These are phyloP conservation scores for Osedax fenrisi DNA, from an alignment of 2,888 invertebrate species.

Conservation along the genomic window DNA sequence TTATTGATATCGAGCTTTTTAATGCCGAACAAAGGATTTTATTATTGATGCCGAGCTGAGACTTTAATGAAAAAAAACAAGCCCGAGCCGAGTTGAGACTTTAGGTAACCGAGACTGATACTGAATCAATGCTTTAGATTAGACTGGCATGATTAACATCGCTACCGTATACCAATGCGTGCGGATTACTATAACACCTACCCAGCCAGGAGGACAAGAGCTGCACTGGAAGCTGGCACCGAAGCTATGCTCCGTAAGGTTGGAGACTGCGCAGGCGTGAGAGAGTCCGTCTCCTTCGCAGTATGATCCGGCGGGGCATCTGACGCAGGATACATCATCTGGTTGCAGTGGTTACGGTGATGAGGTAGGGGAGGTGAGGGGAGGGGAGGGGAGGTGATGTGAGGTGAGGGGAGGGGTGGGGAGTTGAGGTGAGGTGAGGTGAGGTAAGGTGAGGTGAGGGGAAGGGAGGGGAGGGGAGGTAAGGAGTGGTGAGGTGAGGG, in stretches of 20 bases:
- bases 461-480: background rate
- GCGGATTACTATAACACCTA: too few relatives aligned
- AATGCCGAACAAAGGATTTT: too few relatives aligned
- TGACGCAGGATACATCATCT: slow-evolving; percentile 41
- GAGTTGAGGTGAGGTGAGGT: background rate
- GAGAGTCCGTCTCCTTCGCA: slow-evolving; percentile 40
- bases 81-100: too few relatives aligned
- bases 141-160: too few relatives aligned
- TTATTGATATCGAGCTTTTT: too few relatives aligned
- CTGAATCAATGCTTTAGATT: too few relatives aligned
- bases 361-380: background rate
- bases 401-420: background rate
- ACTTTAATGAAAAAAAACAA: too few relatives aligned
- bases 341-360: background rate
- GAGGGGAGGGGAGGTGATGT: background rate
- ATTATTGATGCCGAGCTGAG: too few relatives aligned
- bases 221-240: slow-evolving; percentile 39
- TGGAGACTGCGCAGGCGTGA: slow-evolving; percentile 39
- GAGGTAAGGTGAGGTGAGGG: background rate
- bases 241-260: slow-evolving; percentile 41
- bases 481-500: background rate
- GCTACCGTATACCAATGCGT: too few relatives aligned
- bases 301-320: slow-evolving; percentile 41
- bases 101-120: too few relatives aligned
- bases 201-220: slow-evolving; percentile 42